phyloP scores from a whole-genome alignment of 2,888 invertebrate species.

The Helobdella robusta region DNA sequence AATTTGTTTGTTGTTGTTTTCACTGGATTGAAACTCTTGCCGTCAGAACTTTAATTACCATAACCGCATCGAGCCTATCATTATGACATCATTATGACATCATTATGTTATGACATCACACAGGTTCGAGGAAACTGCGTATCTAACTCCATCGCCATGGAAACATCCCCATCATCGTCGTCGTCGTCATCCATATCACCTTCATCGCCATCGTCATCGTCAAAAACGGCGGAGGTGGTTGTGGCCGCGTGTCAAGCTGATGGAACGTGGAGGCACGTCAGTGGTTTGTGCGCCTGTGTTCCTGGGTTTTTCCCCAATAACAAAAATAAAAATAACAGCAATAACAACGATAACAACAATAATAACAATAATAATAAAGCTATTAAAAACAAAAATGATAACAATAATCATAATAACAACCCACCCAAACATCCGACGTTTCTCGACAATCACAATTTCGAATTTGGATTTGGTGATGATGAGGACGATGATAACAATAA shows the following conservation, averaged over 20 bases:
- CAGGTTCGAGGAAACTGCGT: neutral
- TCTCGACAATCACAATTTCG: neutral
- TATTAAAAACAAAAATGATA: neutral
- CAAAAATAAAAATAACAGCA: no score
- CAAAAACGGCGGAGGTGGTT: neutral
- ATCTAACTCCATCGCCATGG: no score
- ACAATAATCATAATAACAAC: neutral
- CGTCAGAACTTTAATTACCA: neutral
- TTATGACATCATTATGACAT: neutral
- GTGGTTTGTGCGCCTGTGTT: constrained; percentile 84
- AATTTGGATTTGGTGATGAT: constrained; percentile 6
- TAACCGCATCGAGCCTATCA: neutral
- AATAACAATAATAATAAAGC: neutral
- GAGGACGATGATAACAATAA: neutral
- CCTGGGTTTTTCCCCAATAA: constrained; percentile 72
- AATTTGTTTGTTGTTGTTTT: constrained; percentile 32
- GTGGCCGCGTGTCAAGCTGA: constrained; percentile 69
- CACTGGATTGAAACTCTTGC: constrained; percentile 4
- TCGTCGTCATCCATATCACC: no score
- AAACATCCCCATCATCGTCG: no score
- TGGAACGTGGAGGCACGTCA: constrained; percentile 86
- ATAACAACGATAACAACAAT: neutral
- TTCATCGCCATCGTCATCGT: no score
- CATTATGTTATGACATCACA: neutral
- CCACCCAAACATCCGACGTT: no score